A percentile compares a stretch with the other conserved stretches of the same genome.
These are phyloP conservation scores for Syrmaticus mikado DNA, from an alignment of 2,113 vertebrate species.

Conservation along the genomic window DNA sequence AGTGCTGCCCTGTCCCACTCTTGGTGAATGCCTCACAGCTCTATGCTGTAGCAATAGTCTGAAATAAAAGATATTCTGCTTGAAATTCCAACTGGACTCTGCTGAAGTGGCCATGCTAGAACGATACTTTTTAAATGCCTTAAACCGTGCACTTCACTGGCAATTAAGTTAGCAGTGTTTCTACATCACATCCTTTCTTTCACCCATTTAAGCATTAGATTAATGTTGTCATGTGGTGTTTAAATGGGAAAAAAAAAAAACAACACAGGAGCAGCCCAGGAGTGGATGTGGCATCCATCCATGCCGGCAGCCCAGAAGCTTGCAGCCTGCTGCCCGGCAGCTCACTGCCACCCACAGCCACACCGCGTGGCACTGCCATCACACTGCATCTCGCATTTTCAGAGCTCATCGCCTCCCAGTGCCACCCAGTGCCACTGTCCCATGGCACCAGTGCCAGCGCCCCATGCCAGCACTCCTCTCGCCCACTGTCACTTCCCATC, in stretches of 20 bases:
- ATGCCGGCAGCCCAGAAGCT: background rate
- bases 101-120: conserved; percentile 20
- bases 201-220: conserved; percentile 26
- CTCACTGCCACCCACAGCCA: background rate
- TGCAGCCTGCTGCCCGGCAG: background rate
- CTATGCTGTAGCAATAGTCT: background rate
- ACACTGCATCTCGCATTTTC: no score
- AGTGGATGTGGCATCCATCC: background rate
- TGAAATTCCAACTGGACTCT: background rate
- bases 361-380: no score
- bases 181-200: background rate
- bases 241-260: background rate
- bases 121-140: conserved; percentile 11
- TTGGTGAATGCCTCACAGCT: background rate
- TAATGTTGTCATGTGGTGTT: background rate
- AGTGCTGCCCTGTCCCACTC: background rate
- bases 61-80: background rate
- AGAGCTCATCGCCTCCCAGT: background rate
- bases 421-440: no score
- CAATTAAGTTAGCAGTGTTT: conserved; percentile 25
- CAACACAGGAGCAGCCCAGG: background rate
- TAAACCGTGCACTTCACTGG: conserved; percentile 4
- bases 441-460: background rate
- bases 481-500: background rate
- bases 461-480: background rate